These are phyloP conservation scores for Glyptemys insculpta DNA, from an alignment of 2,797 vertebrate species.

Conservation along the genomic window DNA sequence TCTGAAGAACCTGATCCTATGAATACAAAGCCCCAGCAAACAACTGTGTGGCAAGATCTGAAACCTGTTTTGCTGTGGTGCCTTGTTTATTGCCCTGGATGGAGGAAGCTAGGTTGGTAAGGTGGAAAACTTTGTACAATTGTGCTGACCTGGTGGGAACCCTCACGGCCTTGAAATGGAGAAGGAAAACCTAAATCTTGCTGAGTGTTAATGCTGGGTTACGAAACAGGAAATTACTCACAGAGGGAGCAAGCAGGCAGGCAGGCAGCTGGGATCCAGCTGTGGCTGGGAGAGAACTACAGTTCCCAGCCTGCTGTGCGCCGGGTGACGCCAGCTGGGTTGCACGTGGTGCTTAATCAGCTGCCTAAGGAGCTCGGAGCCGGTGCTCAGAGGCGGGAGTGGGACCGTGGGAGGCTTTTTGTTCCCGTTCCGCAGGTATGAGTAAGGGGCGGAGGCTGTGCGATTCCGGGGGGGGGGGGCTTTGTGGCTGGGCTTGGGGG, in stretches of 20 bases:
- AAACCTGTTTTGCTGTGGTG: background rate
- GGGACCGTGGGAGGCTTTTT: background rate
- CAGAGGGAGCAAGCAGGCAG: background rate
- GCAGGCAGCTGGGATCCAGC: background rate
- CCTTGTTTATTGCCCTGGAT: background rate
- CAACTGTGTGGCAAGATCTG: background rate
- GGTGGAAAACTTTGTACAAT: background rate
- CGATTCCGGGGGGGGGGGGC: background rate
- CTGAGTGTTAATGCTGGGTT: too few species aligned
- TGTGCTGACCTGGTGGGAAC: background rate
- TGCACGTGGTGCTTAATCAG: background rate
- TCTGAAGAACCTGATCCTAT: background rate
- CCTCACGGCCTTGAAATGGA: background rate
- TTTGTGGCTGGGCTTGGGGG: background rate
- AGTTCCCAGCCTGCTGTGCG: constrained; percentile 35
- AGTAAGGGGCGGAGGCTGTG: background rate
- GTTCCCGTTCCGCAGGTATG: background rate
- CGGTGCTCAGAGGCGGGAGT: background rate
- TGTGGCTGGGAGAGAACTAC: constrained; percentile 14
- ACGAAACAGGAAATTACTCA: background rate
- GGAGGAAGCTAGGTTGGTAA: background rate
- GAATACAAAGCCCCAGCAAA: background rate
- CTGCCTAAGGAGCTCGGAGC: background rate
- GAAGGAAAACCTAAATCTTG: too few species aligned
- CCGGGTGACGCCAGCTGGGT: background rate